Percentiles rank a stretch among this genome's conserved stretches.
These are phyloP conservation scores for Calameuta idolon DNA, from an alignment of 2,888 invertebrate species.

Conservation along the genomic window DNA sequence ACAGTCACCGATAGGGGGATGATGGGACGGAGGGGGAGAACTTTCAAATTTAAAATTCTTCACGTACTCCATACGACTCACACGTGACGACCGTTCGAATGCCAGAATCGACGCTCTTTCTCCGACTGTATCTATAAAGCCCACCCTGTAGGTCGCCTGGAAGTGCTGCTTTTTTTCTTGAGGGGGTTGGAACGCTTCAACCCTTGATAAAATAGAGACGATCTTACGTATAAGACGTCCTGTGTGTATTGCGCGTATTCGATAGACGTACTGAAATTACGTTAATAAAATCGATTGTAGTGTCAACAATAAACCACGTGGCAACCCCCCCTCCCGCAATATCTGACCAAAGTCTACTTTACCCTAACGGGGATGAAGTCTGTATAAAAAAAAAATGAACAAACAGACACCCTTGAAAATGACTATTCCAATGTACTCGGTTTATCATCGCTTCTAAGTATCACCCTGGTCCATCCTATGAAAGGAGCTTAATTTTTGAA, in stretches of 20 bases:
- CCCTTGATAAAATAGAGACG: not conserved
- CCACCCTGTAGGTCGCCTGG: not conserved
- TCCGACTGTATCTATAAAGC: not conserved
- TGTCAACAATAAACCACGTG: conserved; percentile 20
- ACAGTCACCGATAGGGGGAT: not conserved
- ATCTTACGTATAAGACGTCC: not conserved
- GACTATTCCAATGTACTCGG: not conserved
- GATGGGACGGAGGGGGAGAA: not conserved
- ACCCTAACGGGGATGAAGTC: not conserved
- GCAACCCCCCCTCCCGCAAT: not conserved
- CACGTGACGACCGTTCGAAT: not conserved
- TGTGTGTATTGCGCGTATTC: conserved; percentile 42
- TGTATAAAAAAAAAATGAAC: not conserved
- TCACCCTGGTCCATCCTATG: too few species aligned
- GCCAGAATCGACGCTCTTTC: not conserved
- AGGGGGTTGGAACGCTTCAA: not conserved
- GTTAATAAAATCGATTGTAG: conserved; percentile 48
- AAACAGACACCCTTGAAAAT: not conserved
- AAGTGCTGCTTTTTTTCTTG: not conserved
- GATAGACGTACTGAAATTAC: conserved; percentile 46
- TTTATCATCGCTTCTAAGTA: not conserved
- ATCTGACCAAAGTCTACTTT: not conserved
- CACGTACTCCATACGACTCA: not conserved
- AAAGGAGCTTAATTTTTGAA: too few species aligned
- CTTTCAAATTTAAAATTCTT: conserved; percentile 16